Percentiles rank a stretch among this genome's conserved stretches.
phyloP scores from a whole-genome alignment of 2,113 vertebrate genomes.

The Chaenocephalus aceratus region DNA sequence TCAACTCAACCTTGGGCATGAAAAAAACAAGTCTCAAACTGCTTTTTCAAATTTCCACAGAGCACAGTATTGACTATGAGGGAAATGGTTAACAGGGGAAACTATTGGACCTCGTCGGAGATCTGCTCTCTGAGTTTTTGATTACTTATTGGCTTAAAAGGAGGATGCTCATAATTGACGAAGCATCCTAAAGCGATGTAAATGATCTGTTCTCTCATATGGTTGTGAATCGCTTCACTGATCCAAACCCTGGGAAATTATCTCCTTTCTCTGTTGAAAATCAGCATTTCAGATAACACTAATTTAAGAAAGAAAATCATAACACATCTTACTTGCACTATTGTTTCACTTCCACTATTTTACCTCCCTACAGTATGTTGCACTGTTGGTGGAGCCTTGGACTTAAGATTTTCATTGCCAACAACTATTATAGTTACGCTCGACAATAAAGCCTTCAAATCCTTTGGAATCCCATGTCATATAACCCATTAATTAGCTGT shows the following conservation, averaged over 20 bases:
- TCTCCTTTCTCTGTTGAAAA: background rate
- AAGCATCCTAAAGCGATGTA: conserved; percentile 25
- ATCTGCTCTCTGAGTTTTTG: background rate
- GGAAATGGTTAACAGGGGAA: conserved; percentile 1
- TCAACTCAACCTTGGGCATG: background rate
- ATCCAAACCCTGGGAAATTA: conserved; percentile 10
- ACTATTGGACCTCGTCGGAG: conserved; percentile 3
- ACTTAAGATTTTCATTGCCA: too few species aligned
- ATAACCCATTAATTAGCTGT: background rate
- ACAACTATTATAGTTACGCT: too few species aligned
- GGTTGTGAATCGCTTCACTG: conserved; percentile 9
- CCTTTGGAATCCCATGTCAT: background rate
- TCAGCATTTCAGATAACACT: conserved; percentile 17
- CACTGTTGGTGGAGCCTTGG: too few species aligned
- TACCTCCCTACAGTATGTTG: too few species aligned
- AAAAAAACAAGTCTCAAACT: background rate
- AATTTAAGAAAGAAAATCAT: background rate
- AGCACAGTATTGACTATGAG: background rate
- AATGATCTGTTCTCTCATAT: conserved; percentile 21
- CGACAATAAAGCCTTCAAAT: too few species aligned
- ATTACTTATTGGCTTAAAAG: conserved; percentile 12
- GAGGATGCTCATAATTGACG: conserved; percentile 12
- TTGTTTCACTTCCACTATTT: too few species aligned
- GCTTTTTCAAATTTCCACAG: too few species aligned
- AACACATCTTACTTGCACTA: background rate